Percentiles rank a stretch among this genome's conserved stretches.
phyloP scores from a whole-genome alignment of 2,888 invertebrate species.

The Phorcus lineatus region DNA sequence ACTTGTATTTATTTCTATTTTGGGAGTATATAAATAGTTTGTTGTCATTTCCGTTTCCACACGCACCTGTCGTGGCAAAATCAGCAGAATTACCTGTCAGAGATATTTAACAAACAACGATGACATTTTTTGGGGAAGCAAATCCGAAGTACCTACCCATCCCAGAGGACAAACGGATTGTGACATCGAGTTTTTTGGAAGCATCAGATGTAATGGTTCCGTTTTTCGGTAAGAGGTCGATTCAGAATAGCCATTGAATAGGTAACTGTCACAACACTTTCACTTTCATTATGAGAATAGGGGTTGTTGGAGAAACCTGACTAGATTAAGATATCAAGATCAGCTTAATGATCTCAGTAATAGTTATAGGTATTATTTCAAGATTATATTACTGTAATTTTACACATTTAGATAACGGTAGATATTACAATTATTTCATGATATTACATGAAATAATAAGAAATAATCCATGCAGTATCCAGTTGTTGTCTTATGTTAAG shows the following conservation, averaged over 20 bases:
- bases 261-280: not conserved
- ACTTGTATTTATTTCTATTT: not conserved
- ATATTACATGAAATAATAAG: no score
- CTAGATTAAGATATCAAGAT: no score
- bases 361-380: no score
- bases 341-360: no score
- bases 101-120: not conserved
- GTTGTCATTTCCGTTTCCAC: conserved; percentile 1
- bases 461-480: no score
- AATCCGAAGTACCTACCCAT: conserved; percentile 11
- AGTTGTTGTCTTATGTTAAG: no score
- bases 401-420: no score
- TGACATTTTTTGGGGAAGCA: conserved; percentile 6
- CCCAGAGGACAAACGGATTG: conserved; percentile 15
- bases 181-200: conserved; percentile 25
- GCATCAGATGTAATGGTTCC: conserved; percentile 28
- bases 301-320: no score
- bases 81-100: not conserved
- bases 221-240: conserved; percentile 30
- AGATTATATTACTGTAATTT: no score
- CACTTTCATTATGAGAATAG: no score
- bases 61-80: not conserved
- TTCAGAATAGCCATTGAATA: not conserved
- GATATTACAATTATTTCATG: no score
- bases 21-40: not conserved